Base-by-base conservation (phyloP, 1,140 invertebrate species). In the Pseudachorutes palmiensis region DNA sequence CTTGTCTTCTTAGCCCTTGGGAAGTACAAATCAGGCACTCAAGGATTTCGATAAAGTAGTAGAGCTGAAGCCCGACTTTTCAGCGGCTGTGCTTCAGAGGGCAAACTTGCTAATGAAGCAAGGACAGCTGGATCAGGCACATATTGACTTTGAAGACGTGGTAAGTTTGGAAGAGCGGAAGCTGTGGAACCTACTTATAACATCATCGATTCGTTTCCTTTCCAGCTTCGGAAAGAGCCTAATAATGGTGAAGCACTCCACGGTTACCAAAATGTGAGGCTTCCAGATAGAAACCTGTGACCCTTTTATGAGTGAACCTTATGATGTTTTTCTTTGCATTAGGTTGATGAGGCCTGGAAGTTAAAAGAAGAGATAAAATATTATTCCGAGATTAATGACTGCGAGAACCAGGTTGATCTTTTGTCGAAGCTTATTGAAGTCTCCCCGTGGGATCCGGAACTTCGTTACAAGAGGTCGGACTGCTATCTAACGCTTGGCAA, bases 1-100 rank as follows among this genome's bases (percentile, higher is more conserved):
- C 98, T 96, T 9, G 94, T 98, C 0, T 97, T 94, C 78, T 84
- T 99, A 77, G 97, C 95, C 12, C 81, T 98, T 70, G 94, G 94
- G 32, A 97, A 97, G 83, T 89, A 95, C 0, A 95, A n/a, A 94
- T 75, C 89, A 94, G 76, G 97, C 96, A 9, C 80, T 99, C 16
- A 85, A 88, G 75, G 97, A 99, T 81, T 88, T 99, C 73, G 88
- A 91, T 75, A 86, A 84, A 80, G 94, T 97, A 19, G 79, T 99
- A 59, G 88, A 96, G 75, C 78, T 99, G 16, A 97, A 98, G 76
- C 88, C 91, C 60, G 95, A 98, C 78, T 99, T 99, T 79, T 88
- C 84, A 67, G 84, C 92, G 81, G 96, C 95, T 0, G 81, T 91
- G 64, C 77, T 92, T 22, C 94, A 97, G 77, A 81, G 93, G 74